Percentiles rank a stretch among this genome's conserved stretches.
Conservation (phyloP, 2,113 vertebrate genomes). For the Arenaria interpres region DNA sequence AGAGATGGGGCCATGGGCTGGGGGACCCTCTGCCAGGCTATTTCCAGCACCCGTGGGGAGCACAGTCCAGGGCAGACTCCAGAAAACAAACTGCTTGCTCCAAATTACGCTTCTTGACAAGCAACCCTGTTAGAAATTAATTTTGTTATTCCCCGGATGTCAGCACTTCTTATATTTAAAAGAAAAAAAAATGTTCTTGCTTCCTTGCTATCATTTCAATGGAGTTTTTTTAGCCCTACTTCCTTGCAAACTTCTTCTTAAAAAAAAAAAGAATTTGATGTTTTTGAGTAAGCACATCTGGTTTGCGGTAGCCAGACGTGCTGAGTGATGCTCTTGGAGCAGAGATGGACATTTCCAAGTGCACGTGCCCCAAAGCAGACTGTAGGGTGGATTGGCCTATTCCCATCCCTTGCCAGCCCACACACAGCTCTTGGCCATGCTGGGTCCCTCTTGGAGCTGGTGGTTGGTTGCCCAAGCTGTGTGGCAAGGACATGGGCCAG, state of each 20-base stretch:
- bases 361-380: not conserved
- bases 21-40: not conserved
- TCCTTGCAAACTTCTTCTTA: not conserved
- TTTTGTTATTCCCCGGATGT: not conserved
- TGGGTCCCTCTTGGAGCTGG: not conserved
- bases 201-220: not conserved
- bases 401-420: not conserved
- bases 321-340: not conserved
- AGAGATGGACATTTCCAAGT: not conserved
- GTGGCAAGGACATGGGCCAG: not conserved
- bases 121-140: not conserved
- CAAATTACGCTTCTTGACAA: not conserved
- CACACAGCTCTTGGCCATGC: not conserved
- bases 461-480: not conserved
- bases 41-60: not conserved
- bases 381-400: not conserved
- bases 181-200: not conserved
- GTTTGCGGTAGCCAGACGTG: rapidly evolving
- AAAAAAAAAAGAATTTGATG: not conserved
- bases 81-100: not conserved
- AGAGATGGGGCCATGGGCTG: not conserved
- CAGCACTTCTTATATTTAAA: not conserved
- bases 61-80: not conserved
- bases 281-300: not conserved
- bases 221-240: not conserved